These are phyloP conservation scores for Drosophila seguyi DNA, from an alignment of 1,140 invertebrate species.

Conservation along the genomic window DNA sequence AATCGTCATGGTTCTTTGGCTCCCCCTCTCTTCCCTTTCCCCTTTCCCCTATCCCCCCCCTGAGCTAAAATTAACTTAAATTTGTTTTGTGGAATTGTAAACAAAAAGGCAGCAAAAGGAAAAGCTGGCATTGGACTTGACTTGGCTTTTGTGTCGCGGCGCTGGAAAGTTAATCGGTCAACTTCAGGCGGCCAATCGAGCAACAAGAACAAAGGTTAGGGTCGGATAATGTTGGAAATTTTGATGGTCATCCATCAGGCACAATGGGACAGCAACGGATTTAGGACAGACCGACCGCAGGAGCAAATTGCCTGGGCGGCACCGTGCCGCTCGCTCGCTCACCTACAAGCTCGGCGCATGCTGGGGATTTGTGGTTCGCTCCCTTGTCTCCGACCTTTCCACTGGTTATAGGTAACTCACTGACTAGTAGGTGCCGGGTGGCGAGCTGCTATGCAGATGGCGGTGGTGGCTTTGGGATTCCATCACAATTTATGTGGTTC, in stretches of 20 bases:
- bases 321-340: neutral
- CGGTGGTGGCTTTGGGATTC: constrained; percentile 24
- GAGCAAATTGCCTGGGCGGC: constrained; percentile 43
- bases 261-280: constrained; percentile 1
- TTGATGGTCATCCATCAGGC: constrained; percentile 52
- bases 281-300: constrained; percentile 22
- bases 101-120: constrained; percentile 16
- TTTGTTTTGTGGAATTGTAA: constrained; percentile 36
- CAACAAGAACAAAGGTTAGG: constrained; percentile 28
- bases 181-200: constrained; percentile 35
- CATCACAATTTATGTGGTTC: constrained; percentile 49
- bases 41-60: neutral
- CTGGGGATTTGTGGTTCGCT: constrained; percentile 64
- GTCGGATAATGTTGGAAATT: constrained; percentile 33
- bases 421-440: neutral
- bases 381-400: constrained; percentile 5
- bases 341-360: constrained; percentile 42
- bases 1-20: neutral
- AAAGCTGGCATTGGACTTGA: constrained; percentile 7
- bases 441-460: constrained; percentile 1
- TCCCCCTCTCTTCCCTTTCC: no score
- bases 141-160: constrained; percentile 20
- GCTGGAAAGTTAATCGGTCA: constrained; percentile 42
- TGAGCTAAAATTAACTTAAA: constrained; percentile 33
- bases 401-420: neutral